Conservation (phyloP, 2,113 vertebrate genomes). For the Spheniscus mendiculus region DNA sequence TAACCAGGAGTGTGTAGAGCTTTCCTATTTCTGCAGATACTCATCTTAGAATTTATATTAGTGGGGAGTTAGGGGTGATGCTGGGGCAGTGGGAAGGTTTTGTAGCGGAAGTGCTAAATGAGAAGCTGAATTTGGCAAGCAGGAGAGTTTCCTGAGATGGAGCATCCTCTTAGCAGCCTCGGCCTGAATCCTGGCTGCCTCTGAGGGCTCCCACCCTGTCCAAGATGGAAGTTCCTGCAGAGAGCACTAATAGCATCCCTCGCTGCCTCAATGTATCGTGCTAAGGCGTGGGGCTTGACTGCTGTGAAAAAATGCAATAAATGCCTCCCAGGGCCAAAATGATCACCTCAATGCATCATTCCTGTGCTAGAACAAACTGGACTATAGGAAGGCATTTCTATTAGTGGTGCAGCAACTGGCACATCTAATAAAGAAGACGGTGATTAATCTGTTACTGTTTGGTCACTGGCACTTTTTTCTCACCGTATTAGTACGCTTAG, state of each 20-base stretch:
- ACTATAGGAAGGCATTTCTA: slow-evolving; percentile 6
- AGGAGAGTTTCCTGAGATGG: not conserved
- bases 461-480: not conserved
- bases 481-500: not conserved
- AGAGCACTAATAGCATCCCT: not conserved
- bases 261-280: rapidly evolving
- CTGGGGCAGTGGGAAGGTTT: not conserved
- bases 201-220: not conserved
- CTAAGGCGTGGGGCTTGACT: not conserved
- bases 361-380: not conserved
- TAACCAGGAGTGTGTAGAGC: not conserved
- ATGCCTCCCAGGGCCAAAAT: not conserved
- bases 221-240: slow-evolving; percentile 7
- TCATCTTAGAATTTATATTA: not conserved
- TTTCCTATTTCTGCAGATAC: not conserved
- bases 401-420: not conserved
- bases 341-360: not conserved
- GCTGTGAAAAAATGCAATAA: not conserved
- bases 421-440: not conserved
- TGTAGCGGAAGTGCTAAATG: not conserved
- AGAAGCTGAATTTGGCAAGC: slow-evolving; percentile 35
- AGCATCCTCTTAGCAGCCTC: not conserved
- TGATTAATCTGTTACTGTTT: slow-evolving; percentile 17
- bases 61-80: not conserved
- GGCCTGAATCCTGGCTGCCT: not conserved